Base-by-base conservation (phyloP, 1,140 invertebrate genomes). In the Andrena cerasifolii region DNA sequence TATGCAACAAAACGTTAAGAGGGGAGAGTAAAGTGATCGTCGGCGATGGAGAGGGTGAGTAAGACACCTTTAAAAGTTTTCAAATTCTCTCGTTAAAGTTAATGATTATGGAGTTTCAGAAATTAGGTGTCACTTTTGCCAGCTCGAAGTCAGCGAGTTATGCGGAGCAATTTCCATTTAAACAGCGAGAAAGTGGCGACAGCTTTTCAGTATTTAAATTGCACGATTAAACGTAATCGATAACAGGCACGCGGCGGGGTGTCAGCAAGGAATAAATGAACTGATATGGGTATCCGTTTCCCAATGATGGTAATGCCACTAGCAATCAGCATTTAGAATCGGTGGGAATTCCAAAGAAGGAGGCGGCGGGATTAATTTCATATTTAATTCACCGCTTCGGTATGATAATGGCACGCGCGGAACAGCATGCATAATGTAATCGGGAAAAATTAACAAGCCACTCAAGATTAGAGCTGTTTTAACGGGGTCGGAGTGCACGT, bases 291-390 rank as follows among this genome's bases (percentile, higher is more conserved):
- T n/a, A n/a, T n/a, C n/a, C n/a, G n/a, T n/a, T n/a, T n/a, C n/a
- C n/a, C n/a, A n/a, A n/a, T n/a, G n/a, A n/a, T n/a, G n/a, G 26
- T 5, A 31, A 16, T 4, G n/a, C 33, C 33, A 43, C 14, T 18
- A 31, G 45, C 36, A 70, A 70, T 70, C 58, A 56, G 51, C 33
- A 70, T 70, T 51, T 28, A 43, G 56, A 70, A 70, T 58, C 43
- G 5, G 16, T 54, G 54, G 58, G 58, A 70, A 56, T 70, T 51
- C 18, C 10, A 28, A n/a, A 53, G 43, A 18, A 24, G 24, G 36
- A 5, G 18, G 31, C 47, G 16, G 28, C 43, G 36, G n/a, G n/a
- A n/a, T 18, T 49, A 49, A n/a, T n/a, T 0, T 10, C 18, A 2
- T 16, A 16, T 8, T 40, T 28, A 31, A 33, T 68, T 28, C n/a